Percentiles rank a stretch among this genome's conserved stretches.
Conservation (phyloP, 2,888 invertebrate species). For the Lycocerus yunnanus region DNA sequence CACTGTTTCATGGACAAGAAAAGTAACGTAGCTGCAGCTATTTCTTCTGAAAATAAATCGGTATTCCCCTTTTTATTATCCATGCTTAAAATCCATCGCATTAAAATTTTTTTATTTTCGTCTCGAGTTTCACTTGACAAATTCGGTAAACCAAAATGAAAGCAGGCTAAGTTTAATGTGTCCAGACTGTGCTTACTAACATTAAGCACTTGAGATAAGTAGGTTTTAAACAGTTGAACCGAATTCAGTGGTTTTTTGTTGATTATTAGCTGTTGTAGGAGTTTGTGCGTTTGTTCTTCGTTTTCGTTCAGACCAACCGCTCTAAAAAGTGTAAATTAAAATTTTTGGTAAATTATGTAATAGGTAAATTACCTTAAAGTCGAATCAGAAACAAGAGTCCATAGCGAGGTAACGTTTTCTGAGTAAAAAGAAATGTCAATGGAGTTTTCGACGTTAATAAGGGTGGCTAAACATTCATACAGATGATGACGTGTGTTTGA, state of each 20-base stretch:
- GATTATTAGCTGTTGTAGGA: slow-evolving; percentile 54
- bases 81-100: slow-evolving; percentile 42
- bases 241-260: slow-evolving; percentile 46
- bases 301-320: slow-evolving; percentile 57
- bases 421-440: slow-evolving; percentile 30
- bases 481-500: slow-evolving; percentile 48
- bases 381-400: slow-evolving; percentile 53
- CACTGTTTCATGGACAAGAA: slow-evolving; percentile 46
- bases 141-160: slow-evolving; percentile 37
- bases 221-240: slow-evolving; percentile 52
- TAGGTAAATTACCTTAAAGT: slow-evolving; percentile 51
- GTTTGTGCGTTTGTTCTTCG: slow-evolving; percentile 52
- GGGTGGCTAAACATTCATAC: slow-evolving; percentile 47
- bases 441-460: slow-evolving; percentile 46
- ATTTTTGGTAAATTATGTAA: not conserved
- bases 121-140: slow-evolving; percentile 28
- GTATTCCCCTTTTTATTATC: slow-evolving; percentile 34
- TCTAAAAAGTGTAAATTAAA: slow-evolving; percentile 45
- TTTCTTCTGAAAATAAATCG: slow-evolving; percentile 26
- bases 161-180: slow-evolving; percentile 51
- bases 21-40: slow-evolving; percentile 42
- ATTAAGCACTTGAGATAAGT: slow-evolving; percentile 51
- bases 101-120: slow-evolving; percentile 29
- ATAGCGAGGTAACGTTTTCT: slow-evolving; percentile 42
- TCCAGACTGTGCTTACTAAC: slow-evolving; percentile 50